Evolutionary conservation across 2,888 invertebrate genomes (phyloP).

Genomic region (Gnatocerus cornutus): DNA sequence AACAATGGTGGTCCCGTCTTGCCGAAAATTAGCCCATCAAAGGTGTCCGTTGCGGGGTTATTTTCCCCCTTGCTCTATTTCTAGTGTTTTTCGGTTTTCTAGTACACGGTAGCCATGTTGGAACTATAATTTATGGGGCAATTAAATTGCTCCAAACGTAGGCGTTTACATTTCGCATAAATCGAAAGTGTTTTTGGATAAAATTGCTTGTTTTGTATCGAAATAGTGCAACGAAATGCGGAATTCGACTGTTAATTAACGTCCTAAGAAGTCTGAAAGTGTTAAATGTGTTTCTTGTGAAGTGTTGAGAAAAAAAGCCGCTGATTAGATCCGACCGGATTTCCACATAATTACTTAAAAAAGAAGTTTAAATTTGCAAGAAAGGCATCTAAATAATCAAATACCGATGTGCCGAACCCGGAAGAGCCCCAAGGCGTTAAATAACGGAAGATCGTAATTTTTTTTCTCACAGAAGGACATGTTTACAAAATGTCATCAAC

Average conservation of each 20-base stretch:
- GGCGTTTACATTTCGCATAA: conserved; percentile 53
- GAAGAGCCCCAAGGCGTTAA: conserved; percentile 23
- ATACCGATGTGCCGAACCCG: neutral
- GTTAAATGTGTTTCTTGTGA: conserved; percentile 5
- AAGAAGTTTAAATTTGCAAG: neutral
- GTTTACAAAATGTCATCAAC: conserved; percentile 55
- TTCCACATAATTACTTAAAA: conserved; percentile 5
- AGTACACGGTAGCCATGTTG: conserved; percentile 62
- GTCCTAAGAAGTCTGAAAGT: neutral
- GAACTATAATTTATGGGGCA: conserved; percentile 59
- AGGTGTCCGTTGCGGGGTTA: neutral
- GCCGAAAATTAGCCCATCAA: neutral
- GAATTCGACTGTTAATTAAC: neutral
- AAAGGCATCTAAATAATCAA: neutral
- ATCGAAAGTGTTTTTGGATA: conserved; percentile 26
- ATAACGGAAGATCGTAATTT: conserved; percentile 28
- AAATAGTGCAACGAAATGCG: conserved; percentile 6
- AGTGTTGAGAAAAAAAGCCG: conserved; percentile 26
- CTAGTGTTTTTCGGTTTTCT: conserved; percentile 24
- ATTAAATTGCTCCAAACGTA: conserved; percentile 60
- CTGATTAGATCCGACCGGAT: conserved; percentile 2
- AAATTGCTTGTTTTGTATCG: conserved; percentile 11
- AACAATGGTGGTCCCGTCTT: neutral
- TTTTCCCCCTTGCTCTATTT: conserved; percentile 16
- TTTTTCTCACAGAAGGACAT: conserved; percentile 37